Conservation (phyloP, 2,113 vertebrate genomes). For the Bungarus multicinctus region DNA sequence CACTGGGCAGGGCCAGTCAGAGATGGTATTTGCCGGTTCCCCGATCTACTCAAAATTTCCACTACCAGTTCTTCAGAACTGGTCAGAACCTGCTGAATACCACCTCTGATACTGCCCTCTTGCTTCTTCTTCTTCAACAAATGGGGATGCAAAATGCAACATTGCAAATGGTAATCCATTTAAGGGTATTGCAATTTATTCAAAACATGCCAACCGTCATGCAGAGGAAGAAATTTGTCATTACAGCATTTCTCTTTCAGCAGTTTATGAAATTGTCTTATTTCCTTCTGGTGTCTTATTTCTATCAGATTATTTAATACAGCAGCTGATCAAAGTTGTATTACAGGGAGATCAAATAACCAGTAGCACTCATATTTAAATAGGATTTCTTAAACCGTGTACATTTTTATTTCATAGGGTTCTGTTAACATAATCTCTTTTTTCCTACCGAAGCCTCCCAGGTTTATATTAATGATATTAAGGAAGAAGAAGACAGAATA, state of each 20-base stretch:
- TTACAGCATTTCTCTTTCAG: slow-evolving; percentile 8
- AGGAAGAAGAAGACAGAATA: background rate
- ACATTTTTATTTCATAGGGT: slow-evolving; percentile 5
- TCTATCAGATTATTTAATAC: slow-evolving; percentile 23
- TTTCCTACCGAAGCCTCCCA: background rate
- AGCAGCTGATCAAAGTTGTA: slow-evolving; percentile 10
- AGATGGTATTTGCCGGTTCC: no score
- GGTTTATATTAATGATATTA: slow-evolving; percentile 15
- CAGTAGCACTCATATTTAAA: slow-evolving; percentile 25
- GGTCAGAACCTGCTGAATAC: no score
- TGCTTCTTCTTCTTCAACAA: background rate
- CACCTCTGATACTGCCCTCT: background rate
- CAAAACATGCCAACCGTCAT: slow-evolving; percentile 9
- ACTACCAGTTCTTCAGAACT: no score
- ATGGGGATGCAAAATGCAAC: background rate
- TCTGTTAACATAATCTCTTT: slow-evolving; percentile 8
- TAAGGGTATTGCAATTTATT: background rate
- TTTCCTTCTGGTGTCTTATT: background rate
- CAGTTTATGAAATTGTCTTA: background rate
- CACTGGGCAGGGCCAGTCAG: no score
- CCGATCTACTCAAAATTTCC: no score
- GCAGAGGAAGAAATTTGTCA: background rate
- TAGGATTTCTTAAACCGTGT: slow-evolving; percentile 18
- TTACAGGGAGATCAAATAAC: slow-evolving; percentile 27
- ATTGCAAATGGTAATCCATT: background rate